Conservation (phyloP, 2,113 vertebrate species). For the Xenopus laevis region DNA sequence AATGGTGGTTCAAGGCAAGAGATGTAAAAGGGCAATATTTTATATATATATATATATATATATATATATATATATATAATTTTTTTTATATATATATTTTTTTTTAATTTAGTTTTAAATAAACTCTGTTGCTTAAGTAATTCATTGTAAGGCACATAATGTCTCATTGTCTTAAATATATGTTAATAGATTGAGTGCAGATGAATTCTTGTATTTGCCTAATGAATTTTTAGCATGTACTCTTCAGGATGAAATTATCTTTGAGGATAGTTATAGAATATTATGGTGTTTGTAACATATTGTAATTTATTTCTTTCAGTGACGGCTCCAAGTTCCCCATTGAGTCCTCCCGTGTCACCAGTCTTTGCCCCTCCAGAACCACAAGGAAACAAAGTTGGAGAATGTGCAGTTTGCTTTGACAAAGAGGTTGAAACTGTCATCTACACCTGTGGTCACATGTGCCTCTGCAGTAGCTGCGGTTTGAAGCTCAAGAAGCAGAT, state of each 20-base stretch:
- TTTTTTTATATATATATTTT: no score
- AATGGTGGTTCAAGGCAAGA: no score
- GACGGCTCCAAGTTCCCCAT: conserved; percentile 93
- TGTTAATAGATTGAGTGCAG: no score
- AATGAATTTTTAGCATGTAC: no score
- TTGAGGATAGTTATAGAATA: background rate
- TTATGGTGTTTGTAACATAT: background rate
- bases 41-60: no score
- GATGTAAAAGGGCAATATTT: no score
- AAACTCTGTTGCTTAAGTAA: no score
- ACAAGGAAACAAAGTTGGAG: conserved; percentile 76
- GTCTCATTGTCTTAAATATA: no score
- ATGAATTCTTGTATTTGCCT: no score
- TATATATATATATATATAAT: no score
- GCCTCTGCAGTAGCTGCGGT: conserved; percentile 91
- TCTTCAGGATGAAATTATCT: background rate
- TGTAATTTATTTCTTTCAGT: conserved; percentile 64
- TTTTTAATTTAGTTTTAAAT: no score
- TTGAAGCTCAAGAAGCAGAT: conserved; percentile 91
- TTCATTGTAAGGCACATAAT: no score
- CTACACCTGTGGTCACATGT: conserved; percentile 99
- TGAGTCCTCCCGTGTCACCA: conserved; percentile 86
- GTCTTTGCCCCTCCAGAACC: conserved; percentile 72
- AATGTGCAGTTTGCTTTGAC: conserved; percentile 95
- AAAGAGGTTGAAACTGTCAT: conserved; percentile 96